Conservation (phyloP, 2,113 vertebrate genomes). For the Martes martes region DNA sequence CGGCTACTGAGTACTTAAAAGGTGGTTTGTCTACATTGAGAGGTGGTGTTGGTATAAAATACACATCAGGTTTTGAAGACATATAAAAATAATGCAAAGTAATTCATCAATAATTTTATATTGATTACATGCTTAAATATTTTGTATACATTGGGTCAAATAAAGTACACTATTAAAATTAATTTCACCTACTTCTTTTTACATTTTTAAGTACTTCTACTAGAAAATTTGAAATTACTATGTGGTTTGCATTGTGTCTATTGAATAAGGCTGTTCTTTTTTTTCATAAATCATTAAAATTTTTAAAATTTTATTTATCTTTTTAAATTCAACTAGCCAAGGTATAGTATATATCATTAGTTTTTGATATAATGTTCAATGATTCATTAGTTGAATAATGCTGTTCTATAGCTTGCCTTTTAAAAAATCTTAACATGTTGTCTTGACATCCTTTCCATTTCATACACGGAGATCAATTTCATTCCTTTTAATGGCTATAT, state of each 20-base stretch:
- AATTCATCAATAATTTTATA: background rate
- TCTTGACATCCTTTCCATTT: background rate
- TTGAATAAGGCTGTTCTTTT: background rate
- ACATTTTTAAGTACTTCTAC: background rate
- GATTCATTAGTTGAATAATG: background rate
- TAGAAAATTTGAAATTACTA: background rate
- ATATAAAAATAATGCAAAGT: background rate
- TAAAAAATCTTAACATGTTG: background rate
- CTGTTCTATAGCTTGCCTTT: background rate
- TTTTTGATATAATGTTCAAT: background rate
- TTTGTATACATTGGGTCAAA: background rate
- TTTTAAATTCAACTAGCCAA: background rate
- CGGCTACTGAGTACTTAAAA: background rate
- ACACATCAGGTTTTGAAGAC: background rate
- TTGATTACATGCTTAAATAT: background rate
- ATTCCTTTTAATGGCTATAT: background rate
- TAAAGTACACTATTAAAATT: background rate
- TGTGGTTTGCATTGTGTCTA: background rate
- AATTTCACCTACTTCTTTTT: background rate
- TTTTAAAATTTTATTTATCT: background rate
- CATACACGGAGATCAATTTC: background rate
- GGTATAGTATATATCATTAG: background rate
- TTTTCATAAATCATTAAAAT: background rate
- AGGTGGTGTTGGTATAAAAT: background rate
- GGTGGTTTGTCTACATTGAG: background rate